These are phyloP conservation scores for Phylloscopus whistleri DNA, from an alignment of 2,113 vertebrate species.

Conservation along the genomic window DNA sequence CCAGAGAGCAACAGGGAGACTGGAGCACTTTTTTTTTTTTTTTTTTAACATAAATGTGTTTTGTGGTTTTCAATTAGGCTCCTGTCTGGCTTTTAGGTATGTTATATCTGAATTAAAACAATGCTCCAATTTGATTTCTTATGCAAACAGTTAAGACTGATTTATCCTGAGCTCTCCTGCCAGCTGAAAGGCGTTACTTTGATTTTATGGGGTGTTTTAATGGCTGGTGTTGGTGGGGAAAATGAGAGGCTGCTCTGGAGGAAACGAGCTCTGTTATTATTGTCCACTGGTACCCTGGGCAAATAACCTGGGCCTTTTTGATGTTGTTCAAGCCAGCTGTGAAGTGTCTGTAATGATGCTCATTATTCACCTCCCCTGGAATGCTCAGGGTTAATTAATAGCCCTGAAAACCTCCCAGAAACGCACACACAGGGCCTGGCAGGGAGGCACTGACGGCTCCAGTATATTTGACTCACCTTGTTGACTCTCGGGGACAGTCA, in stretches of 20 bases:
- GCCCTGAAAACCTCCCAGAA: not conserved
- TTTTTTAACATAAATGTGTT: not conserved
- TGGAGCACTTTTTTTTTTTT: not conserved
- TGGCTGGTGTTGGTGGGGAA: not conserved
- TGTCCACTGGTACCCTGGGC: not conserved
- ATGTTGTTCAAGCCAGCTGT: not conserved
- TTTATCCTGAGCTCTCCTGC: not conserved
- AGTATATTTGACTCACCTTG: not conserved
- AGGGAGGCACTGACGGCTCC: not conserved
- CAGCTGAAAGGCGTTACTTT: not conserved
- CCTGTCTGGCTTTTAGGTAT: not conserved
- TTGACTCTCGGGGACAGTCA: not conserved
- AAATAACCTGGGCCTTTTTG: slow-evolving; percentile 5
- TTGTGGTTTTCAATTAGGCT: not conserved
- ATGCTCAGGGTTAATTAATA: slow-evolving; percentile 40
- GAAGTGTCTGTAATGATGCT: not conserved
- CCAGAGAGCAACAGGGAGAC: not conserved
- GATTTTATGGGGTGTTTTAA: not conserved
- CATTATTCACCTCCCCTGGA: slow-evolving; percentile 20
- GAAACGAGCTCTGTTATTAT: not conserved
- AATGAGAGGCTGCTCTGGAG: slow-evolving; percentile 21
- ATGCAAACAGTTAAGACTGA: not conserved
- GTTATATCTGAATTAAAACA: not conserved
- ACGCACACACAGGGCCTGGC: not conserved
- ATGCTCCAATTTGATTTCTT: not conserved